phyloP scores from a whole-genome alignment of 2,113 vertebrate species.

The Hepsetus odoe region DNA sequence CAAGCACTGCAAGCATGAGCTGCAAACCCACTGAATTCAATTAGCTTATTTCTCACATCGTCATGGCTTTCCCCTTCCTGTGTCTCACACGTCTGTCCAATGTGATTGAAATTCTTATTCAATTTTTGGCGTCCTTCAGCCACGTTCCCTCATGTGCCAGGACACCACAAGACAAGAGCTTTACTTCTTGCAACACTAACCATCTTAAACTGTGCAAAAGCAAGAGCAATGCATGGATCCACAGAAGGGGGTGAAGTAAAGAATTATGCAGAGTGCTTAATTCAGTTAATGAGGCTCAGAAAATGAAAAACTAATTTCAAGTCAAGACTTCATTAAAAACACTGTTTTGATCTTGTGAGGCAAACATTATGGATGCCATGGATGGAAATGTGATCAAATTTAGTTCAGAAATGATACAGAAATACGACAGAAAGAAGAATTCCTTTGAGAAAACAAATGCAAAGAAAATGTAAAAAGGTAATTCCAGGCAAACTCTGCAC shows the following conservation, averaged over 20 bases:
- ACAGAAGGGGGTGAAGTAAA: conserved; percentile 38
- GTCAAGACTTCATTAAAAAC: conserved; percentile 45
- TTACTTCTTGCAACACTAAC: not conserved
- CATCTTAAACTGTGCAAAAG: not conserved
- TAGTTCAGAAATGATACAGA: conserved; percentile 6
- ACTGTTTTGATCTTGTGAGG: conserved; percentile 41
- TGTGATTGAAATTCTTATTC: conserved; percentile 77
- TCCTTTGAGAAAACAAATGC: not conserved
- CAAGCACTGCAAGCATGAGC: conserved; percentile 33
- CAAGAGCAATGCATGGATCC: conserved; percentile 24
- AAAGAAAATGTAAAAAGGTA: not conserved
- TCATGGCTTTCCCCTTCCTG: conserved; percentile 17
- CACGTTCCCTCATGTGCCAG: not conserved
- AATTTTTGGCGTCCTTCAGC: conserved; percentile 72
- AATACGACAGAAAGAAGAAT: conserved; percentile 3
- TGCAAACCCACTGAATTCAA: conserved; percentile 64
- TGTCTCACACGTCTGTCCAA: conserved; percentile 70
- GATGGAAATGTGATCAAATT: conserved; percentile 22
- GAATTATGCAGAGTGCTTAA: conserved; percentile 41
- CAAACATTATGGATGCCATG: conserved; percentile 21
- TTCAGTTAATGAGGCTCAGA: conserved; percentile 52
- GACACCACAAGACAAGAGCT: not conserved
- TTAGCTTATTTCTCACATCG: conserved; percentile 69
- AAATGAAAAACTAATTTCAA: conserved; percentile 36
- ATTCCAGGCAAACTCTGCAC: not conserved